Conservation (phyloP, 1,140 invertebrate species). For the Apis cerana region DNA sequence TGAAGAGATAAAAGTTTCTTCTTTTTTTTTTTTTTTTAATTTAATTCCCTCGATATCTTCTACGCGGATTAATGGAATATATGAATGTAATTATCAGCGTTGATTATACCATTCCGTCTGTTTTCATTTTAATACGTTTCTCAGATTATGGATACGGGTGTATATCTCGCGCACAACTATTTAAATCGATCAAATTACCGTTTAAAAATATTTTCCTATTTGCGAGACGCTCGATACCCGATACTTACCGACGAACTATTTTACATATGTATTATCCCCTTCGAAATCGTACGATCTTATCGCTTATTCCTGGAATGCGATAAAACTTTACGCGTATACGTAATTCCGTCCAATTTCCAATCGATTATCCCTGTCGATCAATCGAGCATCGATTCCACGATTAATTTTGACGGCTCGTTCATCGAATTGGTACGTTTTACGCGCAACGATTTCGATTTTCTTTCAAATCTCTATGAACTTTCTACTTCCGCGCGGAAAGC, state of each 20-base stretch:
- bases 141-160: background rate
- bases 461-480: conserved; percentile 63
- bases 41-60: too few species aligned
- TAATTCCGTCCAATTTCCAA: too few species aligned
- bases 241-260: too few species aligned
- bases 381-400: too few species aligned
- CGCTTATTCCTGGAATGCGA: too few species aligned
- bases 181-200: background rate
- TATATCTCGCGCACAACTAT: background rate
- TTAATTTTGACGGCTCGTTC: conserved; percentile 6
- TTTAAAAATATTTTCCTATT: background rate
- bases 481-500: conserved; percentile 58
- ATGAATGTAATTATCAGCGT: background rate
- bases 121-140: background rate
- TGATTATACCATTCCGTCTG: background rate
- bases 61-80: too few species aligned
- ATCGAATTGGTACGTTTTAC: background rate
- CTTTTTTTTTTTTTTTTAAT: too few species aligned
- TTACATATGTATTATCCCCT: too few species aligned
- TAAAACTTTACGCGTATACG: too few species aligned
- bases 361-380: background rate
- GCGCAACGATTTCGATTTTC: conserved; percentile 32
- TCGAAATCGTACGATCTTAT: too few species aligned
- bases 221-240: too few species aligned
- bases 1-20: too few species aligned